phyloP scores from a whole-genome alignment of 2,113 vertebrate species.

The Nothoprocta pentlandii region DNA sequence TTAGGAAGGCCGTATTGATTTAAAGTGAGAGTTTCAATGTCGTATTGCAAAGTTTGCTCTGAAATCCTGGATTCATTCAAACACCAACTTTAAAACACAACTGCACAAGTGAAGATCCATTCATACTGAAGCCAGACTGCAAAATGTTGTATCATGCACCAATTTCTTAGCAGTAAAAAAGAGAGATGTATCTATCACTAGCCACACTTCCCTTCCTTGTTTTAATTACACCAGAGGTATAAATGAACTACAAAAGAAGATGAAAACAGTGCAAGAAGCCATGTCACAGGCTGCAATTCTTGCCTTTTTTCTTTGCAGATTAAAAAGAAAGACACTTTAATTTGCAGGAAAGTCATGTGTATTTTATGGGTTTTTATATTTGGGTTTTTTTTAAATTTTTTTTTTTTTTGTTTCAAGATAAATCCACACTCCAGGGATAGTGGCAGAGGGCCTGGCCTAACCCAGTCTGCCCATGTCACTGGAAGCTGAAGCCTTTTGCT shows the following conservation, averaged over 20 bases:
- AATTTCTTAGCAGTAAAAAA: background rate
- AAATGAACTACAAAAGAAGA: background rate
- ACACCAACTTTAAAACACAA: background rate
- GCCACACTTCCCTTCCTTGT: background rate
- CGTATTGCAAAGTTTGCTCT: background rate
- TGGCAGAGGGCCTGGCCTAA: background rate
- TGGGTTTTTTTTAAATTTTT: too few species aligned
- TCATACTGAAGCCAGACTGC: accelerated
- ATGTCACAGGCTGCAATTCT: background rate
- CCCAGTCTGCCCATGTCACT: background rate
- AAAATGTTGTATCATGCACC: background rate
- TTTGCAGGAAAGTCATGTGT: background rate
- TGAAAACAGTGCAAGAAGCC: background rate
- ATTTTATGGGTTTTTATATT: too few species aligned
- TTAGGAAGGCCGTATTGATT: background rate
- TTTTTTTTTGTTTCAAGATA: background rate
- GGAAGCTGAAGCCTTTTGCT: background rate
- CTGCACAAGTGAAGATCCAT: background rate
- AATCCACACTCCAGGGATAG: background rate
- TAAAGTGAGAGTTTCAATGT: background rate
- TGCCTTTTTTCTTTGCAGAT: background rate
- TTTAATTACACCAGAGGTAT: background rate
- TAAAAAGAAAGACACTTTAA: background rate
- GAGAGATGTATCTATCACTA: background rate
- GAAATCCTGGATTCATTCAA: background rate